phyloP scores from a whole-genome alignment of 2,113 vertebrate species.

The Dasypus novemcinctus region DNA sequence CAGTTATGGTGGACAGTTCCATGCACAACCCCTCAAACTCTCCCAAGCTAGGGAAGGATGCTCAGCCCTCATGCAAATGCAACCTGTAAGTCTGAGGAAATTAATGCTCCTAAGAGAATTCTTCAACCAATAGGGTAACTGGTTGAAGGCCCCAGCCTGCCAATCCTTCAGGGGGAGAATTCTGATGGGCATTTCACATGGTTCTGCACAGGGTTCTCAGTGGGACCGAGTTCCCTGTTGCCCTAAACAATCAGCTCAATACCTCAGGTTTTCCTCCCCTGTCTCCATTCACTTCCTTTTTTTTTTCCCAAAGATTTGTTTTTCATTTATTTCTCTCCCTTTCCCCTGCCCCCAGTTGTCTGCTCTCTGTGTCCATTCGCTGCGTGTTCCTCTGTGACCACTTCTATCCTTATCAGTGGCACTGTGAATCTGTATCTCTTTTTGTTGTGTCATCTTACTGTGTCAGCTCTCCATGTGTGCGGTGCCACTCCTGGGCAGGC shows the following conservation, averaged over 20 bases:
- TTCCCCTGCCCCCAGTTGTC: too few relatives aligned
- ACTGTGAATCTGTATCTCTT: too few relatives aligned
- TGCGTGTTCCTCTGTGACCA: too few relatives aligned
- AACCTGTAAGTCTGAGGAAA: not conserved
- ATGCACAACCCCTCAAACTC: fast-evolving
- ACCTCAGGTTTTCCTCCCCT: not conserved
- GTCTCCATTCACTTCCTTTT: not conserved
- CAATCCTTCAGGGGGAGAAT: not conserved
- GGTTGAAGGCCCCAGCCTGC: not conserved
- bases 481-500: too few relatives aligned
- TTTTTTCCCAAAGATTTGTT: too few relatives aligned
- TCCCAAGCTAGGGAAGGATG: not conserved
- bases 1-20: not conserved
- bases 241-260: not conserved
- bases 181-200: not conserved
- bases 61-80: too few relatives aligned
- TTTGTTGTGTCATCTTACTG: too few relatives aligned
- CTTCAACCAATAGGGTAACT: not conserved
- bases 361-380: too few relatives aligned
- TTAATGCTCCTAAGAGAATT: not conserved
- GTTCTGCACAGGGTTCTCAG: not conserved
- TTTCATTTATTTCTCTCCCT: too few relatives aligned
- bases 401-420: too few relatives aligned
- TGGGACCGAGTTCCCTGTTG: not conserved
- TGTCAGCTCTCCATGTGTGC: too few relatives aligned